A percentile compares a stretch with the other conserved stretches of the same genome.
Evolutionary conservation across 2,113 vertebrate genomes (phyloP).

Genomic region (Phrynosoma blainvillii): DNA sequence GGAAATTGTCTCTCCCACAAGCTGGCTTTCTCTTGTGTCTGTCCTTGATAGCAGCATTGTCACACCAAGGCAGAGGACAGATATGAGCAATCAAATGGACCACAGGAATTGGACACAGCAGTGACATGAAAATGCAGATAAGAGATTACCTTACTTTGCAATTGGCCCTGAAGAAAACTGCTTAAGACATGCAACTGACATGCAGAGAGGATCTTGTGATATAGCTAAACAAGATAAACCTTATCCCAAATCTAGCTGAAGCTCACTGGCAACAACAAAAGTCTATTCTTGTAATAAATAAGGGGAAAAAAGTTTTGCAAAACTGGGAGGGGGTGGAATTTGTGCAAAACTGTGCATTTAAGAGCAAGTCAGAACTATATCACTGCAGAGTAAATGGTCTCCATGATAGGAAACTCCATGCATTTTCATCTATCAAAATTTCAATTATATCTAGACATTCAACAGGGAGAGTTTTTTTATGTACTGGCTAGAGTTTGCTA

Average conservation of each 20-base stretch:
- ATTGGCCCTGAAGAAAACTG: neutral
- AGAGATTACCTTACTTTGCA: neutral
- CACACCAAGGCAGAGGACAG: neutral
- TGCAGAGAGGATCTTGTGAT: neutral
- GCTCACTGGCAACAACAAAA: conserved; percentile 1
- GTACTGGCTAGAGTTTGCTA: neutral
- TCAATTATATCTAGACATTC: conserved; percentile 41
- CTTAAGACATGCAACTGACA: neutral
- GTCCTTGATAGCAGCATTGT: neutral
- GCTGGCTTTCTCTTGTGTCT: neutral
- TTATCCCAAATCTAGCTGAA: neutral
- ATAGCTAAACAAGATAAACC: neutral
- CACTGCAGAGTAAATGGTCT: conserved; percentile 48
- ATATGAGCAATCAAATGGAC: neutral
- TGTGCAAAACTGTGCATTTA: conserved; percentile 31
- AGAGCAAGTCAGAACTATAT: conserved; percentile 35
- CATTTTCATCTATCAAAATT: conserved; percentile 64
- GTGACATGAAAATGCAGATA: neutral
- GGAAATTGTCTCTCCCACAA: neutral
- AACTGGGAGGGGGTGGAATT: neutral
- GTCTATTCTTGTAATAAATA: neutral
- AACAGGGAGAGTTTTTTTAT: neutral
- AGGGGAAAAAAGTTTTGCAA: neutral
- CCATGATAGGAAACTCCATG: conserved; percentile 51
- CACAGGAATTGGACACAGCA: neutral